Evolutionary conservation across 2,797 vertebrate genomes (phyloP), one percentile per base, ranked within the genome.

Genomic region (Garrulus glandarius): DNA sequence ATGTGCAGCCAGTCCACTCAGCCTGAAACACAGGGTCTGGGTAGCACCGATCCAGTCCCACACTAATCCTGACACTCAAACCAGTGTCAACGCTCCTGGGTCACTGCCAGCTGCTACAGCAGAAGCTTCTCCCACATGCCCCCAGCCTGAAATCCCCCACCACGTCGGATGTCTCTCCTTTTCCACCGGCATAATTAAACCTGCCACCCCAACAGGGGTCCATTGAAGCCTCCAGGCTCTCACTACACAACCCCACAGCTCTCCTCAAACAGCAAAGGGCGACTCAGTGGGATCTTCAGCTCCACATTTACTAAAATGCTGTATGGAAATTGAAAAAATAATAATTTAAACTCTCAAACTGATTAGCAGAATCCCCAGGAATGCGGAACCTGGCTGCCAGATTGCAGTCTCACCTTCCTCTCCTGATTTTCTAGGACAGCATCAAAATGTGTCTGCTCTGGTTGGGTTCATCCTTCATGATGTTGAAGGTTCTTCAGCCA

Each of bases 351-450:
- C 34, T 32, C 84, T 84, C 74, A 44, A n/a, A 55, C 19, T 52
- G 59, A 67, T 72, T 27, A 75, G 22, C 6, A 63, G 39, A 65
- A 60, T 39, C 67, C 72, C 14, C 19, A 70, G 44, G 41, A 60
- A 34, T 2, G 5, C 20, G 50, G 34, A 72, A 41, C 5, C n/a
- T 80, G 27, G 27, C 19, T 79, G 64, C 57, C 29, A 41, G 60
- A 68, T 0, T 36, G 69, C 2, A 75, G 49, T 5, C 76, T 77
- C 0, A 0, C 16, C 29, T 49, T 60, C 22, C 16, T 24, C 79
- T 65, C 13, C 29, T 32, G 17, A 50, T 93, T 93, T 96, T 68
- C 76, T 71, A 90, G 46, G 43, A 71, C 44, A 75, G 46, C 34
- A 60, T 12, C 29, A 85, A 92, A 75, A 86, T 4, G 29, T 12